Evolutionary conservation across 2,113 vertebrate species (phyloP), one percentile per base, ranked within the genome.

Genomic region (Harpagus bidentatus): DNA sequence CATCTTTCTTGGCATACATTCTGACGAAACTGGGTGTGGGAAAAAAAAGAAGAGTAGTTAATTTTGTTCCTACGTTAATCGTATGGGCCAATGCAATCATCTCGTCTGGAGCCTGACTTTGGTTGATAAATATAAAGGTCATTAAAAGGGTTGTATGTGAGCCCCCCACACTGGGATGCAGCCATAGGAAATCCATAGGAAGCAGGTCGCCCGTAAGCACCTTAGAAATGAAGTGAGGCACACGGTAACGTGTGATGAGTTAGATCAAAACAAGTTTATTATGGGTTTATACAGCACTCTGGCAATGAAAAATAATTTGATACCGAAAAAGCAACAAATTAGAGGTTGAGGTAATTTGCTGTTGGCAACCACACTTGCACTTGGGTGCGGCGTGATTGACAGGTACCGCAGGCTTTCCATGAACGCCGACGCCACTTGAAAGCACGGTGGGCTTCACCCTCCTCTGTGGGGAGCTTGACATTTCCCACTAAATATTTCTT

Each of bases 221-320:
- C 45, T 78, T 42, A 61, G 53, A 66, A 84, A 52, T 48, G 20
- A 31, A 92, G 48, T 16, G 58, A 88, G 70, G 45, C 10, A 3
- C 45, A 32, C 1, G 4, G 83, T 69, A 82, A 89, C 36, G 3
- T 36, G 52, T 2, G 4, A 4, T 77, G 84, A 69, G 34, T 56
- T 82, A 80, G 62, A 86, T 66, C 66, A 66, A 72, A 88, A 42
- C 20, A 42, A 61, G 45, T 72, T 89, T 95, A 52, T 94, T 93
- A 52, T 31, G 36, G 43, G 40, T 82, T 92, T 84, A 28, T 63
- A 34, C 29, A 61, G 59, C 36, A 25, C 72, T 81, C 52, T 86
- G 76, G 76, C 67, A 91, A 12, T 45, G 93, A 90, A 90, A 96
- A 94, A 88, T 73, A 86, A 90, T 63, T 92, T 55, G 43, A 84